These are phyloP conservation scores for Tachina grossa DNA, from an alignment of 2,888 invertebrate species.

Conservation along the genomic window DNA sequence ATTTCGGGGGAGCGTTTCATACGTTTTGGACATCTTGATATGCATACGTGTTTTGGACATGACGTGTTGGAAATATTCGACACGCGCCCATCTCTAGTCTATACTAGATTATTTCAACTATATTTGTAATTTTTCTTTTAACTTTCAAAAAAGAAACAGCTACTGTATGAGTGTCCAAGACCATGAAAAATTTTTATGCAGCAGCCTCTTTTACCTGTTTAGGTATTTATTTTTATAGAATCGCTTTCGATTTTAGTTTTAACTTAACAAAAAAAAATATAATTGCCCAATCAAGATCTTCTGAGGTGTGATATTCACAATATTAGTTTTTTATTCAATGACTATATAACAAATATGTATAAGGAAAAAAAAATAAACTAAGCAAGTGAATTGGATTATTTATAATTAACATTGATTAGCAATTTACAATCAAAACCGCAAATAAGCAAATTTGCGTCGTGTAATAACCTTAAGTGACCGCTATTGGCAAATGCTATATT, in stretches of 20 bases:
- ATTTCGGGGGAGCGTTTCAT: too few relatives aligned
- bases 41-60: too few relatives aligned
- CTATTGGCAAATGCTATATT: conserved; percentile 33
- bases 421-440: conserved; percentile 24
- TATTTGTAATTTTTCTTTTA: too few relatives aligned
- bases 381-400: conserved; percentile 32
- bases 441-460: conserved; percentile 64
- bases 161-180: too few relatives aligned
- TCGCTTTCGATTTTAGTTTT: neutral
- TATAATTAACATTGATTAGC: conserved; percentile 48
- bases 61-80: too few relatives aligned
- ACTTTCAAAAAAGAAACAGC: too few relatives aligned
- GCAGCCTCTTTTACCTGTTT: too few relatives aligned
- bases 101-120: too few relatives aligned
- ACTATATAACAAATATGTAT: neutral
- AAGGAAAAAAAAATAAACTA: neutral
- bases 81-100: too few relatives aligned
- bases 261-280: neutral
- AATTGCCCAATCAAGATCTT: neutral
- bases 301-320: neutral
- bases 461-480: conserved; percentile 71
- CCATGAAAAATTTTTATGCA: too few relatives aligned
- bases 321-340: neutral
- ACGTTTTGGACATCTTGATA: too few relatives aligned
- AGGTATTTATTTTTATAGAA: neutral